These are phyloP conservation scores for Tricholaema leucomelas DNA, from an alignment of 2,113 vertebrate species.

Conservation along the genomic window DNA sequence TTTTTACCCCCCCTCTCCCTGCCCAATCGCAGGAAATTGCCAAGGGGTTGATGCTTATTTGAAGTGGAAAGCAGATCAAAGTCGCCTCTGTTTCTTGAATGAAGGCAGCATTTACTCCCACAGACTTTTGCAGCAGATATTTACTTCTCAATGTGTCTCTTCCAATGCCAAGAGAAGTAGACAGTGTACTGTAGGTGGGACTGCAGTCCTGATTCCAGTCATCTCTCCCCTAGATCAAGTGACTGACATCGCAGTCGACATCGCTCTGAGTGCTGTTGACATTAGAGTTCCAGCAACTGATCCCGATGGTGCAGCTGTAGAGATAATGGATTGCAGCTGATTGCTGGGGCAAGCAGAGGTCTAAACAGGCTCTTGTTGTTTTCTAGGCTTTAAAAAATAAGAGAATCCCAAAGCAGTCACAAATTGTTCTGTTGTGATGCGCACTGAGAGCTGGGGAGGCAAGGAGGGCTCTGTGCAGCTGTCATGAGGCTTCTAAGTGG, in stretches of 20 bases:
- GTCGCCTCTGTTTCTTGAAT: background rate
- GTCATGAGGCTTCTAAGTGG: background rate
- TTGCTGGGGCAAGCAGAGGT: background rate
- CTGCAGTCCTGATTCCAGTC: background rate
- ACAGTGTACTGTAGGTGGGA: rapidly evolving
- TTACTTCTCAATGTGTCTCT: background rate
- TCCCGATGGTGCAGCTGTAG: background rate
- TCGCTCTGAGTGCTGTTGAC: background rate
- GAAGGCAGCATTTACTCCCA: background rate
- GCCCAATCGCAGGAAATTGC: background rate
- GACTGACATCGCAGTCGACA: background rate
- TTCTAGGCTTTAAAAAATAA: background rate
- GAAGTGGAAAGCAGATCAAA: background rate
- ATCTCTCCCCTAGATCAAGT: background rate
- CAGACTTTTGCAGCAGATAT: background rate
- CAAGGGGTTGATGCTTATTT: background rate
- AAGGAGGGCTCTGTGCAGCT: background rate
- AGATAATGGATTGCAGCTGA: background rate
- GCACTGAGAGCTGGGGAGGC: background rate
- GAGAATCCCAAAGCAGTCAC: background rate
- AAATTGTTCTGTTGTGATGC: background rate
- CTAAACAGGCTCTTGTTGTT: background rate
- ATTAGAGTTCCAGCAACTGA: background rate
- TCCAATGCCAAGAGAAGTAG: background rate
- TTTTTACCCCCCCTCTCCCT: background rate